Evolutionary conservation across 2,888 invertebrate species (phyloP), one percentile per base, ranked within the genome.

Genomic region (Cheilosia vulpina): DNA sequence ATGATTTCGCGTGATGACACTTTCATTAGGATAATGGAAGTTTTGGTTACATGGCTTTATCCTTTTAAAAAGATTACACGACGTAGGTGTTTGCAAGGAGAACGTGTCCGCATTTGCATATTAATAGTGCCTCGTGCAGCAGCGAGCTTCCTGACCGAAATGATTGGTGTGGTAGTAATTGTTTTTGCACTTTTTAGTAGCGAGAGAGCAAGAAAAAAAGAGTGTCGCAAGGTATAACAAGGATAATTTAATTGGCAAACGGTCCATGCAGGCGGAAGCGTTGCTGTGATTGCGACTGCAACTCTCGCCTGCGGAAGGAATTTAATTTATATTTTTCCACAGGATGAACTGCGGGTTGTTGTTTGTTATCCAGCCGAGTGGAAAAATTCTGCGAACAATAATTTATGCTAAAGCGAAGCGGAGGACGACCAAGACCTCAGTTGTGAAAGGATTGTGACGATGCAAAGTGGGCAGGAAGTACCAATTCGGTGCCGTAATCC

Each of bases 11-110:
- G 38, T 63, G 68, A 63, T 80, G 79, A 80, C 83, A 79, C 62
- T 80, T 38, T 84, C 75, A 80, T 84, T 80, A 79, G 83, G 62
- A 79, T 68, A 83, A 79, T 78, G 66, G 79, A 72, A 72, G 50
- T 73, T 78, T 62, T 47, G 17, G n/a, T 19, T 52, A 52, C 27
- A 52, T 52, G 52, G 6, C 52, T 60, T 76, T 52, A 15, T 60
- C 65, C 62, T 68, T 55, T 43, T 34, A 31, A 43, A 58, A 45
- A 34, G 34, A 71, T 71, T 65, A 50, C 63, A 38, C 15, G 7
- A 15, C 4, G 27, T 5, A 50, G 6, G 65, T 38, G n/a, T 1
- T 4, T 17, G 21, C 4, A 34, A 38, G 19, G 2, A 9, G 21
- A 15, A 13, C 13, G 34, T 47, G 19, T 21, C 41, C 27, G 50